These are phyloP conservation scores for Ormyrus labotus DNA, from an alignment of 2,888 invertebrate genomes.

Conservation along the genomic window DNA sequence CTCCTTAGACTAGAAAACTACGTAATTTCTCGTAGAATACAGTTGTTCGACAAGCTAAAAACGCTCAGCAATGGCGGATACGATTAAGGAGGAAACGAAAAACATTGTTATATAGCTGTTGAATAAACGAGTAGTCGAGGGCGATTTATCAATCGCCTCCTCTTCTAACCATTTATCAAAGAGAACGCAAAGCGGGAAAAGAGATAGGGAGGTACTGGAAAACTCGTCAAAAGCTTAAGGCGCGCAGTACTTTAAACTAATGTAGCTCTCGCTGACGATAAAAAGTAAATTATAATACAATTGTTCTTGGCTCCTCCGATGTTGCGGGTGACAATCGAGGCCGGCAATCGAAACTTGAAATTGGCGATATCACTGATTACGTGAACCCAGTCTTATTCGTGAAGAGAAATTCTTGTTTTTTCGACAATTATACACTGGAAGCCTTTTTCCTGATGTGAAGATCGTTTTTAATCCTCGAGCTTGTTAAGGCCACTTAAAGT, in stretches of 20 bases:
- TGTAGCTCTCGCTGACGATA: slow-evolving; percentile 2
- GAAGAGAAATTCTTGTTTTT: slow-evolving; percentile 9
- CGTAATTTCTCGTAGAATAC: slow-evolving; percentile 24
- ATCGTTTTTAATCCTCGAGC: slow-evolving; percentile 4
- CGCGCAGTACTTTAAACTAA: not conserved
- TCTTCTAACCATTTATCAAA: slow-evolving; percentile 28
- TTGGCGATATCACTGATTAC: slow-evolving; percentile 25
- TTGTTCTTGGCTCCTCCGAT: slow-evolving; percentile 16
- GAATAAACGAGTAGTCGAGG: slow-evolving; percentile 10
- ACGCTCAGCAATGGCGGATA: not conserved
- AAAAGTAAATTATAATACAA: slow-evolving; percentile 33
- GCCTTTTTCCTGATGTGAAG: not conserved
- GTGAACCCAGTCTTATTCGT: slow-evolving; percentile 16
- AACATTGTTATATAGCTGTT: slow-evolving; percentile 5
- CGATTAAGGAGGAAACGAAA: not conserved
- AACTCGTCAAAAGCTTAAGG: slow-evolving; percentile 20
- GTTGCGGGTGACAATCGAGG: not conserved
- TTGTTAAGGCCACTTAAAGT: not conserved
- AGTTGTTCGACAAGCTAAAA: slow-evolving; percentile 27
- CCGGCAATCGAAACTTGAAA: slow-evolving; percentile 17
- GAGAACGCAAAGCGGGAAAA: slow-evolving; percentile 20
- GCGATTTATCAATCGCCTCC: not conserved
- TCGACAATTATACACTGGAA: slow-evolving; percentile 7
- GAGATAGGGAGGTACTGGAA: slow-evolving; percentile 23
- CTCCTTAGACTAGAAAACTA: slow-evolving; percentile 54